These are phyloP conservation scores for Enteromius paludinosus DNA, from an alignment of 2,797 vertebrate species.

Conservation along the genomic window DNA sequence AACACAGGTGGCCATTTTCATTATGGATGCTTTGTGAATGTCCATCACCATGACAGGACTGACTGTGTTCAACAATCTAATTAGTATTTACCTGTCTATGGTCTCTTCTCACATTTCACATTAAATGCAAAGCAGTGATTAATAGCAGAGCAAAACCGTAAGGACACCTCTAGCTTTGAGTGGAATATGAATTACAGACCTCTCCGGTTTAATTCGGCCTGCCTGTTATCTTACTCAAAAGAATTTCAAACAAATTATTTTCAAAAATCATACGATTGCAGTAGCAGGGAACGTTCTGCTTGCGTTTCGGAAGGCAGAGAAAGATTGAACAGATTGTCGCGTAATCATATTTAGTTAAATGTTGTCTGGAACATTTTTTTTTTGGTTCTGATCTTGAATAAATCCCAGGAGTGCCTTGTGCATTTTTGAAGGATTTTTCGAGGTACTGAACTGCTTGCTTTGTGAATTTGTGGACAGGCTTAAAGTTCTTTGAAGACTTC, in stretches of 20 bases:
- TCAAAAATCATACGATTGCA: conserved; percentile 1
- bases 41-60: conserved; percentile 49
- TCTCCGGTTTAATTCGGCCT: conserved; percentile 28
- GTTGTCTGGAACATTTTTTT: neutral
- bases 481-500: conserved; percentile 38
- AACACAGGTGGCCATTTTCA: conserved; percentile 34
- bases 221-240: conserved; percentile 41
- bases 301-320: neutral
- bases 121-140: conserved; percentile 51
- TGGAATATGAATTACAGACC: conserved; percentile 43
- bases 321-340: neutral
- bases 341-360: conserved; percentile 31
- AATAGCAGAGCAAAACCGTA: conserved; percentile 39
- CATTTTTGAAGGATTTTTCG: conserved; percentile 19
- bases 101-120: conserved; percentile 18
- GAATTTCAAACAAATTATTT: conserved; percentile 13
- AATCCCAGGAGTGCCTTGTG: conserved; percentile 4
- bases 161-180: conserved; percentile 24
- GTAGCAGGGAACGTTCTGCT: neutral
- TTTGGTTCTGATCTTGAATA: conserved; percentile 23
- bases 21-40: conserved; percentile 40
- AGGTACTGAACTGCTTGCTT: conserved; percentile 16
- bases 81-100: conserved; percentile 54
- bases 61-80: conserved; percentile 46
- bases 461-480: conserved; percentile 36